Percentiles rank a stretch among this genome's conserved stretches.
Evolutionary conservation across 2,113 vertebrate genomes (phyloP).

Genomic region (Synodontis membranacea): DNA sequence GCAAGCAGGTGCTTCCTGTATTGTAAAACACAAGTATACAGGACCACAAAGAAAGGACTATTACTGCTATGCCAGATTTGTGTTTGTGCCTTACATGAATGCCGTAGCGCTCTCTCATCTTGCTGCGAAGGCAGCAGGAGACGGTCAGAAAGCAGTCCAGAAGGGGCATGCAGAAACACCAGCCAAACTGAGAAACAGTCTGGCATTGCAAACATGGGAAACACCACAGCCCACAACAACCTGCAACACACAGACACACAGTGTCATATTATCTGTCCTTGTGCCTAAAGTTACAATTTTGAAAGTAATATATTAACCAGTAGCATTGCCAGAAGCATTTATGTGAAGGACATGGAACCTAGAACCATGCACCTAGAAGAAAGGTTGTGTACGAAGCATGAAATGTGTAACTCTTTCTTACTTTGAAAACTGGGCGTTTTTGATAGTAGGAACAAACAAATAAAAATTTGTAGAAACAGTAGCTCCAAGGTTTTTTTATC

Average conservation of each 20-base stretch:
- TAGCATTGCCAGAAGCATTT: not conserved
- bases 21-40: not conserved
- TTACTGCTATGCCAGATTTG: not conserved
- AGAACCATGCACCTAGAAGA: not conserved
- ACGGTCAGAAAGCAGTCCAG: slow-evolving; percentile 65
- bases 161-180: slow-evolving; percentile 66
- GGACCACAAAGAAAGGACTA: not conserved
- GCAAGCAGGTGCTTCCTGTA: not conserved
- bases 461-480: not conserved
- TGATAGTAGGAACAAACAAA: too few relatives aligned
- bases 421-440: not conserved
- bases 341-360: too few relatives aligned
- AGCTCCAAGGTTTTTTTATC: not conserved
- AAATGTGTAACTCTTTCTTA: not conserved
- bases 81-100: slow-evolving; percentile 64
- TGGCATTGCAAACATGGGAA: slow-evolving; percentile 75
- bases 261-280: too few relatives aligned
- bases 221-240: slow-evolving; percentile 66
- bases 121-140: slow-evolving; percentile 62
- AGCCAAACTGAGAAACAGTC: slow-evolving; percentile 60
- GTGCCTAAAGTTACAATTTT: not conserved
- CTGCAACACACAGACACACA: slow-evolving; percentile 47
- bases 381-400: not conserved
- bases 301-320: not conserved
- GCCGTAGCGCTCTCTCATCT: slow-evolving; percentile 60